Evolutionary conservation across 2,888 invertebrate genomes (phyloP).

Genomic region (Ormyrus rosae): DNA sequence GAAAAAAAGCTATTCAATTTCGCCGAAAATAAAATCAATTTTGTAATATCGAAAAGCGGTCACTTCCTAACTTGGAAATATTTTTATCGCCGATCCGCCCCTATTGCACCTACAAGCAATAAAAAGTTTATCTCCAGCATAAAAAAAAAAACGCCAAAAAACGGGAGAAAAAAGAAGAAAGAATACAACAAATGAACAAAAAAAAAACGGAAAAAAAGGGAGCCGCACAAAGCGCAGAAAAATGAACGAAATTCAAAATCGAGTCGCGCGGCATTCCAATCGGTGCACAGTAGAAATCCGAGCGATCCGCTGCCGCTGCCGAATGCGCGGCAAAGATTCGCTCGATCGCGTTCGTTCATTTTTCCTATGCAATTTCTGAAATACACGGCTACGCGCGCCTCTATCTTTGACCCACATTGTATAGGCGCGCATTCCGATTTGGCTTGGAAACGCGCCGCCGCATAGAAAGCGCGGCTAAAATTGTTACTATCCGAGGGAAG

Average conservation of each 20-base stretch:
- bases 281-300: constrained; percentile 32
- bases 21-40: not conserved
- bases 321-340: constrained; percentile 19
- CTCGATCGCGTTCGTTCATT: constrained; percentile 41
- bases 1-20: not conserved
- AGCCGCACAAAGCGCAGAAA: constrained; percentile 8
- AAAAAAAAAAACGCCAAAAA: constrained; percentile 7
- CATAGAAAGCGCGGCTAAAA: too few species aligned
- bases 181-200: not conserved
- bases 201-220: not conserved
- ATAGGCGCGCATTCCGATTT: constrained; percentile 19
- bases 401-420: constrained; percentile 22
- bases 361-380: not conserved
- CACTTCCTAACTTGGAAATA: not conserved
- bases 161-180: not conserved
- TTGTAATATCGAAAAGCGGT: too few species aligned
- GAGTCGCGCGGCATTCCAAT: constrained; percentile 4
- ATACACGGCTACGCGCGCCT: not conserved
- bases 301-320: constrained; percentile 24
- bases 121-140: constrained; percentile 29
- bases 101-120: constrained; percentile 1
- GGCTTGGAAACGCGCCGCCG: not conserved
- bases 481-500: too few species aligned
- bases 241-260: constrained; percentile 14
- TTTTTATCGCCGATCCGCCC: constrained; percentile 10